Evolutionary conservation across 2,797 vertebrate genomes (phyloP), one percentile per base, ranked within the genome.

Genomic region (Rhabdophis nuchalis): DNA sequence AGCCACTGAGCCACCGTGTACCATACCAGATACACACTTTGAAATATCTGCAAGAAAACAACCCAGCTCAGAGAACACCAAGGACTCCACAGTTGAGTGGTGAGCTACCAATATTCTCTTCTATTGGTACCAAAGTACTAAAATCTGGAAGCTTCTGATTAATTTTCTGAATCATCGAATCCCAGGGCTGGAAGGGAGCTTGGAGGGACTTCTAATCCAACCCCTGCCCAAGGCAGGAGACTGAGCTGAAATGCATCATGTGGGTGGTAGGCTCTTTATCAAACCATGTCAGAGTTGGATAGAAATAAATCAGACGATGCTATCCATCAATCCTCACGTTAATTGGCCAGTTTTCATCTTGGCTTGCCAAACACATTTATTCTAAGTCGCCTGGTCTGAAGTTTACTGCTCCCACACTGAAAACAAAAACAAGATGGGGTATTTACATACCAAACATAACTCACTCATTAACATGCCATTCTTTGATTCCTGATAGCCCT

Each of bases 401-500:
- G 4, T 41, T 50, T 25, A 2, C 9, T 27, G 41, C 95, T 94
- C 88, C 86, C 94, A 92, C 91, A 95, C 93, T 90, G 92, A 92
- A 89, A 94, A 93, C 93, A 95, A 89, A 88, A 52, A 72, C 61
- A 92, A 90, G 60, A 91, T 85, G 92, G 89, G 93, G 86, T 85
- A 88, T 90, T 54, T 94, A 95, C 91, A 90, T 94, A 92, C 93
- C 93, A 96, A 94, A 93, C 72, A 93, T 94, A 94, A 92, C 90
- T 95, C 92, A 94, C 95, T 95, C 94, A 94, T 95, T 95, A 95
- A 92, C 92, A 96, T 95, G 88, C 88, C 93, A 92, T 94, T 96
- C 94, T 95, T 95, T 95, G 92, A 46, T 68, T 96, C 46, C 94
- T 94, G 60, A 92, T 94, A 92, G 88, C 94, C 96, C 18, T 91